These are phyloP conservation scores for Heterotis niloticus DNA, from an alignment of 2,113 vertebrate genomes.

Conservation along the genomic window DNA sequence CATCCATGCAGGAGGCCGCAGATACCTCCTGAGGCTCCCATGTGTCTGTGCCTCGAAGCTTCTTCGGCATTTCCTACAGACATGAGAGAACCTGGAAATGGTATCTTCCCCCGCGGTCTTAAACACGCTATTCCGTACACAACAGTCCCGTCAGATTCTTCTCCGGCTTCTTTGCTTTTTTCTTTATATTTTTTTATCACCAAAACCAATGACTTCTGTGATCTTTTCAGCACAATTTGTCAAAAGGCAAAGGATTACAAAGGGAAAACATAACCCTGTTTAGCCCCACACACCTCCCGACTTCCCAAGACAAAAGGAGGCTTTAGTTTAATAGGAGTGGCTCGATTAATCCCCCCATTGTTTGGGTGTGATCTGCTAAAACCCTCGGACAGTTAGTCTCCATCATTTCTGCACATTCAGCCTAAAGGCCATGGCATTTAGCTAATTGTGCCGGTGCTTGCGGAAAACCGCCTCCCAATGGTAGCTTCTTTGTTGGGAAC, in stretches of 20 bases:
- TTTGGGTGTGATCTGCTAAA: neutral
- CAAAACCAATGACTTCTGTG: neutral
- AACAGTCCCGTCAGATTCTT: neutral
- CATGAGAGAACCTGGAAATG: neutral
- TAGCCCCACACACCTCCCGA: neutral
- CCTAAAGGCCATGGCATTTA: constrained; percentile 7
- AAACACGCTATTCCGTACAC: neutral
- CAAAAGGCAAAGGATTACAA: neutral
- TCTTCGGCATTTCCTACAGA: neutral
- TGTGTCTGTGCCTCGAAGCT: neutral
- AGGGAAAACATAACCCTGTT: neutral
- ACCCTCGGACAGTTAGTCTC: neutral
- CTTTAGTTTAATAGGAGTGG: neutral
- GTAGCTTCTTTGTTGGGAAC: neutral
- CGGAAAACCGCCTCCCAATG: too few relatives aligned
- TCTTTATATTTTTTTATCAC: neutral
- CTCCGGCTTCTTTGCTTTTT: neutral
- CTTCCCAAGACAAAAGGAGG: neutral
- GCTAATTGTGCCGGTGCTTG: neutral
- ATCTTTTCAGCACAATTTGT: neutral
- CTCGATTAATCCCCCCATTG: neutral
- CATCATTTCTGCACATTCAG: neutral
- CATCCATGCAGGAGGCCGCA: neutral
- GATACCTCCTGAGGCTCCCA: neutral
- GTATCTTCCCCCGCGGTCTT: neutral